Conservation (phyloP, 2,888 invertebrate species). For the Drosophila melanocephala region DNA sequence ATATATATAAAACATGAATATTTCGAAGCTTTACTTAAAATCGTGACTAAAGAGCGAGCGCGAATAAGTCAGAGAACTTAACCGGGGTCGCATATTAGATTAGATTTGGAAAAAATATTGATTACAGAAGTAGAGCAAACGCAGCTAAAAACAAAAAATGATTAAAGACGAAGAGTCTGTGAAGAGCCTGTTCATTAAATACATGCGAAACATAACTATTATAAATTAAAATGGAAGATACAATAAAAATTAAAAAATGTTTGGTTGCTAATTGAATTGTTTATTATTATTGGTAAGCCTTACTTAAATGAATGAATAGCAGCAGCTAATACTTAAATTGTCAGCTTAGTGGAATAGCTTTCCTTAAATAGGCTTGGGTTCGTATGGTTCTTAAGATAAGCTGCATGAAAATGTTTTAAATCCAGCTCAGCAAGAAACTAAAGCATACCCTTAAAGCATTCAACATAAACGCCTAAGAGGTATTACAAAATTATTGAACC, state of each 20-base stretch:
- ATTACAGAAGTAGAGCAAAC: background rate
- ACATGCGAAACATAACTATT: too few relatives aligned
- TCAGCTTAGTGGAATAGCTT: background rate
- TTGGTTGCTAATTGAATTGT: background rate
- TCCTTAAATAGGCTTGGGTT: background rate
- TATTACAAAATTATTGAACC: slow-evolving; percentile 54
- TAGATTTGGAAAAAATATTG: background rate
- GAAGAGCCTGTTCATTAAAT: too few relatives aligned
- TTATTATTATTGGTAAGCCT: too few relatives aligned
- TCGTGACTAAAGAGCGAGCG: background rate
- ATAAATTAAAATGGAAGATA: background rate
- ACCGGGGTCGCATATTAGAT: background rate
- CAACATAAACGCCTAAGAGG: background rate
- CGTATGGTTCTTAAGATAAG: background rate
- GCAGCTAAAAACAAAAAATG: background rate
- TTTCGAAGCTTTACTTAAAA: background rate
- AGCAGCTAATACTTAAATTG: background rate
- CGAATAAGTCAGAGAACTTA: background rate
- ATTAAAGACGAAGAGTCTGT: too few relatives aligned
- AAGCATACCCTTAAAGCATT: background rate
- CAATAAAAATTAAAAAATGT: background rate
- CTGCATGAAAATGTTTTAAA: background rate
- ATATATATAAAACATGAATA: background rate
- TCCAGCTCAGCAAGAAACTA: background rate
- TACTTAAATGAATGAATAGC: too few relatives aligned